Evolutionary conservation across 2,113 vertebrate genomes (phyloP), one percentile per base, ranked within the genome.

Genomic region (Mellivora capensis): DNA sequence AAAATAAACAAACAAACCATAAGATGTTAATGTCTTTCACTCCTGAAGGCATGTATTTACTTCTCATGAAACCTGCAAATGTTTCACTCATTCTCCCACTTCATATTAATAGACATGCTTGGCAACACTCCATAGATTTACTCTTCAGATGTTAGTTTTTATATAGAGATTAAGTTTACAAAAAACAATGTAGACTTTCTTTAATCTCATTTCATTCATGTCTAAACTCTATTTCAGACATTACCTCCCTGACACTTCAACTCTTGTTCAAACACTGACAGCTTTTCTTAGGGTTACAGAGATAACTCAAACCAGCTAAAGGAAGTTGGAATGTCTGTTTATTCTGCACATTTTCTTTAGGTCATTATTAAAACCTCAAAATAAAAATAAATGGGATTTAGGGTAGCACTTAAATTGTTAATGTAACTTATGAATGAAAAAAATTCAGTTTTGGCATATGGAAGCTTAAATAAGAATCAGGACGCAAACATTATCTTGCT

Each of bases 191-290:
- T 34, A 98, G 23, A n/a, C 74, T 69, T 97, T 93, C 59, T 74
- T 96, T 96, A 98, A 96, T 95, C 83, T 93, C 83, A 61, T 54
- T 88, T 95, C 79, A 86, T 90, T 98, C 97, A 96, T 11, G 57
- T 95, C 57, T 89, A 88, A 86, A 93, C 84, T 97, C 85, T 96
- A 96, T 97, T 98, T 90, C 80, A 98, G 97, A 98, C 91, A 97
- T 97, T 98, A 98, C 91, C 93, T 98, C 72, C 94, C 88, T 94
- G 71, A 91, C 81, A 87, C 77, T 97, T 96, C 96, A 97, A 82
- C 96, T 97, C 79, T 76, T 98, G 17, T 90, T 96, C 95, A 98
- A 98, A 89, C 83, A 98, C 90, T 98, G 93, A 97, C 79, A 96
- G 94, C 42, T 76, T 98, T 98, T 97, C 87, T 62, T 85, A 98